Conservation (phyloP, 2,797 vertebrate genomes). For the Periparus ater region DNA sequence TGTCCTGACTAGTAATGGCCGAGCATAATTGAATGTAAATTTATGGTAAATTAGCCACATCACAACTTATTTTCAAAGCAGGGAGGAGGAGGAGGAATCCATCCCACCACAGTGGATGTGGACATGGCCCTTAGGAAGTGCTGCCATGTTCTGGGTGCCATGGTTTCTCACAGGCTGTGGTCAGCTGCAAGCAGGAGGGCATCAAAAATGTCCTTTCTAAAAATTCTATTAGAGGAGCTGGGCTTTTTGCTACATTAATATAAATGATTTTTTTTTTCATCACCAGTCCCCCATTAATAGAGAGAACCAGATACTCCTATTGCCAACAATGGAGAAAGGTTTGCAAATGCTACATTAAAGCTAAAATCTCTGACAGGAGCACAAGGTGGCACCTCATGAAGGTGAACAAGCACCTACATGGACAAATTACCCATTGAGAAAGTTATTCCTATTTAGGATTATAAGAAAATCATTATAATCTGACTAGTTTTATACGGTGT, state of each 20-base stretch:
- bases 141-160: background rate
- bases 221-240: background rate
- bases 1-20: background rate
- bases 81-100: background rate
- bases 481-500: background rate
- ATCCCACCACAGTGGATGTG: background rate
- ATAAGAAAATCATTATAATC: background rate
- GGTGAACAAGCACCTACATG: background rate
- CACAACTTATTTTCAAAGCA: background rate
- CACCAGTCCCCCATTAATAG: rapidly evolving
- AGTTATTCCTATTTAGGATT: background rate
- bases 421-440: background rate
- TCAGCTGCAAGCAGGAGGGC: background rate
- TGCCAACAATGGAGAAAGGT: background rate
- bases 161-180: background rate
- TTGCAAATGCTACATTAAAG: background rate
- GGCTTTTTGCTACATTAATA: background rate
- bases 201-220: background rate
- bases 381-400: background rate
- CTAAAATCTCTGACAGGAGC: background rate
- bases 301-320: background rate
- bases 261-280: background rate
- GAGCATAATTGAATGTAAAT: background rate
- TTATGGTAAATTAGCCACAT: background rate
- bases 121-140: background rate